Evolutionary conservation across 2,888 invertebrate genomes (phyloP).

Genomic region (Cistogaster globosa): DNA sequence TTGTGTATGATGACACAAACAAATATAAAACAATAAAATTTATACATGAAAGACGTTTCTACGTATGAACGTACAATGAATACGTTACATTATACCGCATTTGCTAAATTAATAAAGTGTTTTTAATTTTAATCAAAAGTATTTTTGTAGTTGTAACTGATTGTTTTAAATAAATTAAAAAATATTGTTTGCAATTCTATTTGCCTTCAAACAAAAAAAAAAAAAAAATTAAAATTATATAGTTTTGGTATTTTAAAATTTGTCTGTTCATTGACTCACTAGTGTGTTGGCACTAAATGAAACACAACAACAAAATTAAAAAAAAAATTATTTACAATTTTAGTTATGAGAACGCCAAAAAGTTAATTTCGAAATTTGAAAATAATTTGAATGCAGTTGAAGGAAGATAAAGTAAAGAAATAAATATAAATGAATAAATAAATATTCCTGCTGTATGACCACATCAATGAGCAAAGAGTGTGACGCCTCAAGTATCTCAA

Average conservation of each 20-base stretch:
- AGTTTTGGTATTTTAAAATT: slow-evolving; percentile 38
- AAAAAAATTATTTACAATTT: slow-evolving; percentile 55
- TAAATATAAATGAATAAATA: slow-evolving; percentile 11
- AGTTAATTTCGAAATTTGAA: slow-evolving; percentile 65
- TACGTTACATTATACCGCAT: slow-evolving; percentile 19
- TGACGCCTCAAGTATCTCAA: slow-evolving; percentile 69
- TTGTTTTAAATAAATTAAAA: slow-evolving; percentile 41
- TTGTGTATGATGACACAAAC: slow-evolving; percentile 33
- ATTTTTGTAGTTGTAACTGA: slow-evolving; percentile 52
- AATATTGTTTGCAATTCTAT: slow-evolving; percentile 44
- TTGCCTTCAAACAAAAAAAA: slow-evolving; percentile 13
- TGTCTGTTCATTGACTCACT: slow-evolving; percentile 60
- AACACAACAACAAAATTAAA: slow-evolving; percentile 12
- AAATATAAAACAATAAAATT: slow-evolving; percentile 45
- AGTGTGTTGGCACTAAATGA: slow-evolving; percentile 5
- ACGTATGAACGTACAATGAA: background rate
- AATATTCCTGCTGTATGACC: slow-evolving; percentile 51
- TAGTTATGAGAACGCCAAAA: slow-evolving; percentile 52
- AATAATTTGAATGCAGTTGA: slow-evolving; percentile 38
- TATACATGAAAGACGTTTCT: slow-evolving; percentile 33
- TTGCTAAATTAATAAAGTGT: slow-evolving; percentile 56
- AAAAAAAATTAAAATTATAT: background rate
- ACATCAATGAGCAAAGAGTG: slow-evolving; percentile 69
- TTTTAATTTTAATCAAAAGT: slow-evolving; percentile 57
- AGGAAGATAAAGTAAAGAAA: slow-evolving; percentile 30